These are phyloP conservation scores for Cariama cristata DNA, from an alignment of 2,113 vertebrate species.

Conservation along the genomic window DNA sequence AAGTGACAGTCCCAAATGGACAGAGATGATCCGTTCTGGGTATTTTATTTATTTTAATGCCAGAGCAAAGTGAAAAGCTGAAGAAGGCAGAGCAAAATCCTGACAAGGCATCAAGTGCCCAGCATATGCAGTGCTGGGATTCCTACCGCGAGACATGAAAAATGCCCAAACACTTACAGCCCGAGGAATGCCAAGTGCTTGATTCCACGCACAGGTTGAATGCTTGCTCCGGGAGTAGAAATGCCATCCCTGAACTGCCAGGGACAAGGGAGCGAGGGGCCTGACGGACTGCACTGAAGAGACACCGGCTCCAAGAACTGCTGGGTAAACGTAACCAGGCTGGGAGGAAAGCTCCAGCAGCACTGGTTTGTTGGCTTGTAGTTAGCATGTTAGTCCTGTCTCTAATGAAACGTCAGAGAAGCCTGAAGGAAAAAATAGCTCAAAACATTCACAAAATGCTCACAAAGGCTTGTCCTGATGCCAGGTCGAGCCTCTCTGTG, in stretches of 20 bases:
- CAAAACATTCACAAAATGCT: neutral
- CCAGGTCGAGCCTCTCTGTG: neutral
- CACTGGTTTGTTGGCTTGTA: neutral
- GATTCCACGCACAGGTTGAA: neutral
- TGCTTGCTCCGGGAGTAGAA: neutral
- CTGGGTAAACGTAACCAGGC: neutral
- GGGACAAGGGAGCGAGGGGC: neutral
- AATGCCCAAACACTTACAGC: neutral
- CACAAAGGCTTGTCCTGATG: neutral
- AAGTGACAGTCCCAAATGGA: rapidly evolving
- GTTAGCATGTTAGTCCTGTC: neutral
- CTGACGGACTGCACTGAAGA: rapidly evolving
- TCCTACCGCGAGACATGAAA: neutral
- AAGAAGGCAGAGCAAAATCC: neutral
- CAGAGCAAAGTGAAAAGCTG: neutral
- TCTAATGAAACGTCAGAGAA: neutral
- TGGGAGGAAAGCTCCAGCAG: neutral
- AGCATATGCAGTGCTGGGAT: rapidly evolving
- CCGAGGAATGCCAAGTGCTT: neutral
- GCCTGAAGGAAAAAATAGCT: neutral
- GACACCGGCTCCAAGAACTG: neutral
- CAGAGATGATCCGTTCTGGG: rapidly evolving
- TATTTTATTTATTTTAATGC: neutral
- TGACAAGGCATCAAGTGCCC: neutral
- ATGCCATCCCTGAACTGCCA: rapidly evolving